phyloP scores from a whole-genome alignment of 1,140 invertebrate species.

The Lasioglossum albipes region DNA sequence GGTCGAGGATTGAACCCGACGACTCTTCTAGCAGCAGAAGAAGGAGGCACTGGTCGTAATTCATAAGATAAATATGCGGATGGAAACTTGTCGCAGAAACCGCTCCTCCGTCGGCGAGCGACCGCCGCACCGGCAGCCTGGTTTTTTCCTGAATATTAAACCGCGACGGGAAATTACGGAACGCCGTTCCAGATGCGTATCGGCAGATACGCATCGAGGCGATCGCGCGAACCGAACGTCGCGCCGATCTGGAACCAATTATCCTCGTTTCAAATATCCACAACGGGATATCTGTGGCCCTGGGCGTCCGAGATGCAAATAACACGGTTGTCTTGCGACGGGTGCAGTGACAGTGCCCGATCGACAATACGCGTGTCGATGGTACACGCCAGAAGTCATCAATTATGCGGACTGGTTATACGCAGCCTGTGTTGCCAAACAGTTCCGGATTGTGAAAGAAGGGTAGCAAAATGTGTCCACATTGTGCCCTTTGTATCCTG shows the following conservation, averaged over 20 bases:
- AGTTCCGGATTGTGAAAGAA: neutral
- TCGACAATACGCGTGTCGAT: neutral
- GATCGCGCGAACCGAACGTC: slow-evolving; percentile 54
- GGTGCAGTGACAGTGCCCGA: neutral
- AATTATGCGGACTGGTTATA: neutral
- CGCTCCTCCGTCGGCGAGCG: slow-evolving; percentile 9
- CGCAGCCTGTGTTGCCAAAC: neutral
- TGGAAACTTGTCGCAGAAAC: slow-evolving; percentile 11
- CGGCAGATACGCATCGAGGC: slow-evolving; percentile 38
- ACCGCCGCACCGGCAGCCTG: slow-evolving; percentile 1
- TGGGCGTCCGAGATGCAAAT: slow-evolving; percentile 50
- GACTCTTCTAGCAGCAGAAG: neutral
- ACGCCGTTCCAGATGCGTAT: slow-evolving; percentile 44
- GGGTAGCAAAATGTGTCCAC: neutral
- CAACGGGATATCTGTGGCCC: slow-evolving; percentile 37
- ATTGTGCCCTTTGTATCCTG: neutral
- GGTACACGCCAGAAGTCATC: neutral
- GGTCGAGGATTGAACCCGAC: neutral
- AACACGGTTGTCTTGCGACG: neutral
- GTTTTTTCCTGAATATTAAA: slow-evolving; percentile 62
- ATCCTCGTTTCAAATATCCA: slow-evolving; percentile 56
- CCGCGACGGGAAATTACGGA: slow-evolving; percentile 36
- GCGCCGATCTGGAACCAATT: slow-evolving; percentile 57
- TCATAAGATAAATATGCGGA: slow-evolving; percentile 50
- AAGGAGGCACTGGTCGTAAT: slow-evolving; percentile 24